phyloP scores from a whole-genome alignment of 2,888 invertebrate genomes.

The Aquatica leii region DNA sequence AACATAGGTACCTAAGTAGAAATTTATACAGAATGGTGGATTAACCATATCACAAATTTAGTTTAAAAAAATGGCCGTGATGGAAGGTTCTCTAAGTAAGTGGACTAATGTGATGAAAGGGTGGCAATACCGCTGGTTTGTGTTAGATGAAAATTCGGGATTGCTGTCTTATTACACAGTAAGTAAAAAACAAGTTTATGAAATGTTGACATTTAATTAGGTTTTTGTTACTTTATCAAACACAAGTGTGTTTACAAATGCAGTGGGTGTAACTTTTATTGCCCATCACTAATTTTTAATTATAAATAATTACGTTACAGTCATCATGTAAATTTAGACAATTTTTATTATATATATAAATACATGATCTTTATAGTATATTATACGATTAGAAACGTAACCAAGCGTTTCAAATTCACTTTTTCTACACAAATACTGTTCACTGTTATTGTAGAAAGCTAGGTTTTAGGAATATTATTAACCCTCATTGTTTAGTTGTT shows the following conservation, averaged over 20 bases:
- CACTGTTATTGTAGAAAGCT: too few relatives aligned
- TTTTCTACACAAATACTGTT: too few relatives aligned
- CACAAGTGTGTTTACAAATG: constrained; percentile 19
- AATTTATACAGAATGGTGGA: constrained; percentile 30
- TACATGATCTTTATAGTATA: too few relatives aligned
- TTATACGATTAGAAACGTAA: too few relatives aligned
- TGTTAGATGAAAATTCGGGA: constrained; percentile 95
- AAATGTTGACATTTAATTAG: background rate
- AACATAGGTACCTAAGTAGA: constrained; percentile 1
- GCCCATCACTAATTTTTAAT: too few relatives aligned
- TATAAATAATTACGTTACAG: too few relatives aligned
- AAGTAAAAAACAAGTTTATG: constrained; percentile 57
- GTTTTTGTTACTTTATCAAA: background rate
- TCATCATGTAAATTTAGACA: too few relatives aligned
- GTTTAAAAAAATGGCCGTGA: constrained; percentile 64
- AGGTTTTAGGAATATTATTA: too few relatives aligned
- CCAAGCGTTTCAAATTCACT: too few relatives aligned
- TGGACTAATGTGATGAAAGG: constrained; percentile 99
- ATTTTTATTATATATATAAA: too few relatives aligned
- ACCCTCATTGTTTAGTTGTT: too few relatives aligned
- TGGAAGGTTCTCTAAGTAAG: constrained; percentile 95
- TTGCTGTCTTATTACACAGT: constrained; percentile 97
- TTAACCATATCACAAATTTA: constrained; percentile 19
- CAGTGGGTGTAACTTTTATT: constrained; percentile 21
- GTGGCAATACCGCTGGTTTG: constrained; percentile 99